Conservation (phyloP, 2,888 invertebrate genomes). For the Autographa pulchrina region DNA sequence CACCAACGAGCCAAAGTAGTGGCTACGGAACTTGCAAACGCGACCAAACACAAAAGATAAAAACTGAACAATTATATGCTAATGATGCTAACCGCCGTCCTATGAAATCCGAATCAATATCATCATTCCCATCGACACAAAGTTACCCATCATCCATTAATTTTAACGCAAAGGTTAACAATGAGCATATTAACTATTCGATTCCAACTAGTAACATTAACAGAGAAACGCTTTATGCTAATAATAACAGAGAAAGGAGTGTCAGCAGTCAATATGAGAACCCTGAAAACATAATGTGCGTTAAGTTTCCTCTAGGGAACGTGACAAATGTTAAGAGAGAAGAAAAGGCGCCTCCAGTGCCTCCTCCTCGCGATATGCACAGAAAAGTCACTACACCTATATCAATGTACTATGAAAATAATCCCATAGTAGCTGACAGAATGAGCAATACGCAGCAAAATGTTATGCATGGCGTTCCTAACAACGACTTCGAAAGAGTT, state of each 20-base stretch:
- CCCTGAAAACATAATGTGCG: slow-evolving; percentile 83
- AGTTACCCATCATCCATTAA: slow-evolving; percentile 88
- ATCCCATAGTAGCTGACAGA: slow-evolving; percentile 75
- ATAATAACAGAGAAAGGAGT: slow-evolving; percentile 80
- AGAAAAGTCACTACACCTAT: slow-evolving; percentile 88
- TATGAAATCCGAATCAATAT: slow-evolving; percentile 86
- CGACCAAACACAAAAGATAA: slow-evolving; percentile 84
- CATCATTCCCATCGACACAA: slow-evolving; percentile 87
- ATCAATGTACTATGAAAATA: slow-evolving; percentile 87
- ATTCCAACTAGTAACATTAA: slow-evolving; percentile 80
- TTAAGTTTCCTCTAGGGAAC: slow-evolving; percentile 88
- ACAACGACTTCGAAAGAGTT: slow-evolving; percentile 85
- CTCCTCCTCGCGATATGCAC: slow-evolving; percentile 94
- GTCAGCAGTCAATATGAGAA: slow-evolving; percentile 78
- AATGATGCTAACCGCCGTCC: slow-evolving; percentile 79
- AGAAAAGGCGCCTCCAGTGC: slow-evolving; percentile 91
- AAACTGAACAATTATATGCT: slow-evolving; percentile 73
- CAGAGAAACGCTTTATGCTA: slow-evolving; percentile 80
- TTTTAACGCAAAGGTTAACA: slow-evolving; percentile 88
- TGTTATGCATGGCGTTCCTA: slow-evolving; percentile 80
- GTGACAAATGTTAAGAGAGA: slow-evolving; percentile 82
- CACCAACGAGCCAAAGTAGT: slow-evolving; percentile 87
- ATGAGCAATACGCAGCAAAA: slow-evolving; percentile 70
- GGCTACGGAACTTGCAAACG: slow-evolving; percentile 86
- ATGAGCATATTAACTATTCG: slow-evolving; percentile 87